These are phyloP conservation scores for Sphaeridia pumilis DNA, from an alignment of 2,888 invertebrate genomes.

Conservation along the genomic window DNA sequence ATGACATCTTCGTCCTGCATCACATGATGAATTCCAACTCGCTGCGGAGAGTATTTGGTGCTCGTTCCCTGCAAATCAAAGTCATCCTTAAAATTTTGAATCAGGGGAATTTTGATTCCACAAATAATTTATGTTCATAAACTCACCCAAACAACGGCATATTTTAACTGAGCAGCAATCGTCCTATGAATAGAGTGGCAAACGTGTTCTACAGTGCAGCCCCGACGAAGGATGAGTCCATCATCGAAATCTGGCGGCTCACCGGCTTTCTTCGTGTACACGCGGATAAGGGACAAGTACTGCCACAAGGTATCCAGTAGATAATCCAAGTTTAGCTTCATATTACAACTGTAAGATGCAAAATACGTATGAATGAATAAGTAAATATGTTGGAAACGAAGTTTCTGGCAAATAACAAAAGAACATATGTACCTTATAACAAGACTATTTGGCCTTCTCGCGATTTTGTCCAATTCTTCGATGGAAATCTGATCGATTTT, in stretches of 20 bases:
- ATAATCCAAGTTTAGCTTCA: constrained; percentile 95
- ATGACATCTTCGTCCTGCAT: constrained; percentile 97
- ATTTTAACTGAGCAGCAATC: constrained; percentile 84
- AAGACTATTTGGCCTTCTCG: constrained; percentile 71
- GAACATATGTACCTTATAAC: constrained; percentile 91
- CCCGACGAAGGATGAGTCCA: constrained; percentile 77
- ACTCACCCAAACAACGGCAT: constrained; percentile 84
- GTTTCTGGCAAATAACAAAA: too few species aligned
- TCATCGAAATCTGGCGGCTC: constrained; percentile 92
- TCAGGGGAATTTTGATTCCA: too few species aligned
- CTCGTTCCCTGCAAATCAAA: constrained; percentile 63
- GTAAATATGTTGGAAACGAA: too few species aligned
- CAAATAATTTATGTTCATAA: too few species aligned
- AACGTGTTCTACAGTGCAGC: constrained; percentile 89
- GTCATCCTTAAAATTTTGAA: too few species aligned
- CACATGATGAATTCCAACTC: constrained; percentile 81
- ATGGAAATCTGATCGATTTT: constrained; percentile 96
- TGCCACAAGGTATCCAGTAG: constrained; percentile 88
- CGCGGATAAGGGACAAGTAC: constrained; percentile 77
- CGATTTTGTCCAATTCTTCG: constrained; percentile 93
- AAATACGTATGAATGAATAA: too few species aligned
- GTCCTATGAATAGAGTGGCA: constrained; percentile 95
- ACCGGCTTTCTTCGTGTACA: constrained; percentile 98
- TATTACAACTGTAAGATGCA: constrained; percentile 78
- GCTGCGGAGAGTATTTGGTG: constrained; percentile 96